Conservation (phyloP, 2,113 vertebrate species). For the Platichthys flesus region DNA sequence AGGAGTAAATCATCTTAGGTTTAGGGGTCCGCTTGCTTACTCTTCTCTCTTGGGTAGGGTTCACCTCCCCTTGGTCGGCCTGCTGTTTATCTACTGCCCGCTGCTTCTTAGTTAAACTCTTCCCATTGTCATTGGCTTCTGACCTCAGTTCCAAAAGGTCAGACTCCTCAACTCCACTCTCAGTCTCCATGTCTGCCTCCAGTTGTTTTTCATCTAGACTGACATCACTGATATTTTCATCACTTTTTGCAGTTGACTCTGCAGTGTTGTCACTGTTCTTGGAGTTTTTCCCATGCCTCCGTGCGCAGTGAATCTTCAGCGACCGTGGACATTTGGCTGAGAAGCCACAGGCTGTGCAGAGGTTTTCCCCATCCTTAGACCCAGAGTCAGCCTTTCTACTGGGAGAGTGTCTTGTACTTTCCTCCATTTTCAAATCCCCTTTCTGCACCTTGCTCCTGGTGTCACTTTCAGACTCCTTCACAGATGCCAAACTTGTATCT, state of each 20-base stretch:
- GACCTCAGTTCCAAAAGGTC: conserved; percentile 19
- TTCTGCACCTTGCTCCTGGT: conserved; percentile 50
- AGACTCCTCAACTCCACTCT: conserved; percentile 16
- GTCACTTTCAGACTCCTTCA: conserved; percentile 60
- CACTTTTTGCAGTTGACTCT: conserved; percentile 15
- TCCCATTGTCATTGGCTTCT: conserved; percentile 9
- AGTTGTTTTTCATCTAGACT: conserved; percentile 51
- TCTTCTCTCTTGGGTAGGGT: conserved; percentile 55
- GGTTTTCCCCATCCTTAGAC: conserved; percentile 29
- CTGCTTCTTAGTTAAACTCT: conserved; percentile 19
- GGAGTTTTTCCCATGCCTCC: conserved; percentile 64
- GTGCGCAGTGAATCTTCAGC: conserved; percentile 81
- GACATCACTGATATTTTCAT: conserved; percentile 15
- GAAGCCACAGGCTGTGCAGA: conserved; percentile 74
- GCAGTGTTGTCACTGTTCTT: conserved; percentile 29
- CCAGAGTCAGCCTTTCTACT: conserved; percentile 69
- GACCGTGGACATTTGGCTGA: conserved; percentile 78
- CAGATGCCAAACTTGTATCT: conserved; percentile 66
- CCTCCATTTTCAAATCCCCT: conserved; percentile 55
- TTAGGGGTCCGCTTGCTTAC: conserved; percentile 76
- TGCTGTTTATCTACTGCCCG: conserved; percentile 32
- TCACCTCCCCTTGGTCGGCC: conserved; percentile 29
- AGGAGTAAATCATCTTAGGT: conserved; percentile 75
- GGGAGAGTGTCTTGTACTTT: conserved; percentile 53
- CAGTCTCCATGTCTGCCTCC: conserved; percentile 47